Percentiles rank a stretch among this genome's conserved stretches.
Conservation (phyloP, 1,140 invertebrate species). For the Aradophagus sp. region DNA sequence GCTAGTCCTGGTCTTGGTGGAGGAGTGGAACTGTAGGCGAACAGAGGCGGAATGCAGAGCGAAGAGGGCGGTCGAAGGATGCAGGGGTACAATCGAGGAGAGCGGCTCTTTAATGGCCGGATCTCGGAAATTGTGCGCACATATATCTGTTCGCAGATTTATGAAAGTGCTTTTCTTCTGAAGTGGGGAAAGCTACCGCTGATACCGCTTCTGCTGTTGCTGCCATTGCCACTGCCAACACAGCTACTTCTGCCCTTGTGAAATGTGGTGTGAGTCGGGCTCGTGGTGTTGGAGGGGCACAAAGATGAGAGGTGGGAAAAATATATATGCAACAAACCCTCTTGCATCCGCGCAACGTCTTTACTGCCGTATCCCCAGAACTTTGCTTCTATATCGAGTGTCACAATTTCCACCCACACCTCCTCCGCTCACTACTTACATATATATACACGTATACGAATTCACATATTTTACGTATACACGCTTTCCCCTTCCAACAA, state of each 20-base stretch:
- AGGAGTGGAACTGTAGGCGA: slow-evolving; percentile 56
- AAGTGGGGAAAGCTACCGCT: slow-evolving; percentile 74
- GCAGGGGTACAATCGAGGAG: slow-evolving; percentile 64
- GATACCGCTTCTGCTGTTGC: slow-evolving; percentile 56
- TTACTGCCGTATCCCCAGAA: slow-evolving; percentile 48
- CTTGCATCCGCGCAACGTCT: slow-evolving; percentile 42
- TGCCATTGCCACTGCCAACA: slow-evolving; percentile 51
- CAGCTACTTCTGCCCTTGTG: slow-evolving; percentile 55
- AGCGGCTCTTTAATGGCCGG: slow-evolving; percentile 84
- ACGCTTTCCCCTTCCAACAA: slow-evolving; percentile 47
- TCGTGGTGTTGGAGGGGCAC: slow-evolving; percentile 47
- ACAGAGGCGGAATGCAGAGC: slow-evolving; percentile 53
- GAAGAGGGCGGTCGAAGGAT: slow-evolving; percentile 39
- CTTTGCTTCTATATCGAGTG: slow-evolving; percentile 57
- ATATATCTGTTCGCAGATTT: slow-evolving; percentile 90
- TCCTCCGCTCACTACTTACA: slow-evolving; percentile 15
- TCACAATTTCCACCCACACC: slow-evolving; percentile 43
- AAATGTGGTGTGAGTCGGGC: slow-evolving; percentile 58
- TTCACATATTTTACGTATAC: slow-evolving; percentile 33
- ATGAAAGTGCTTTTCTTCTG: slow-evolving; percentile 85
- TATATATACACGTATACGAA: slow-evolving; percentile 40
- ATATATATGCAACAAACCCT: slow-evolving; percentile 65
- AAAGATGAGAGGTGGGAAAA: slow-evolving; percentile 61
- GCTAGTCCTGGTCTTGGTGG: slow-evolving; percentile 55
- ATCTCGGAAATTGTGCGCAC: slow-evolving; percentile 90